Evolutionary conservation across 2,888 invertebrate genomes (phyloP), one percentile per base, ranked within the genome.

Genomic region (Patella depressa): DNA sequence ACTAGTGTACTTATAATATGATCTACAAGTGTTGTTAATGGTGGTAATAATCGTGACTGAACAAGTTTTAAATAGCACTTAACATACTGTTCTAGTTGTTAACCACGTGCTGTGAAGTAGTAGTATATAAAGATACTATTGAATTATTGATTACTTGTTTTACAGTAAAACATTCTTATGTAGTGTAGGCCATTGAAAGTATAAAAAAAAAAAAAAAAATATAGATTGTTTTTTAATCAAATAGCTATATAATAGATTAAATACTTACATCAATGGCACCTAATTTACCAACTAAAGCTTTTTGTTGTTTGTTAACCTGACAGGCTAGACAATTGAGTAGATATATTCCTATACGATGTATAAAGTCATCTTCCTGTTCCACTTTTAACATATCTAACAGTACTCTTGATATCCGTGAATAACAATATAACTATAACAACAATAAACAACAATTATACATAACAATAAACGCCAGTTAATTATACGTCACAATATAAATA

Each of bases 261-360:
- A 12, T 34, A 79, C 83, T 77, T 80, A 92, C 92, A 86, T 91
- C 90, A 75, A 93, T 90, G 72, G 97, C 97, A 78, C 97, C 97
- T 77, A 96, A 93, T 91, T 96, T 95, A 72, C 98, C 98, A 55
- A 99, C 94, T 88, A 97, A 94, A 73, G 95, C 94, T 91, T 99
- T 99, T 91, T 98, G 97, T 78, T 94, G 94, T 34, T 97, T 97
- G 90, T 98, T 97, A 12, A 98, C 98, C 92, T 98, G 98, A 91
- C 98, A 98, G 9, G 98, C 98, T 84, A 99, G 93, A 0, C 97
- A 97, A 92, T 99, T 99, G 77, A 99, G 93, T 84, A 99, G 93
- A 92, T 97, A 98, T 86, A 98, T 97, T 34, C 97, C 97, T 87
- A 98, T 96, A 82, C 98, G 94, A 90, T 97, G 98, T 14, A 98